Percentiles rank a stretch among this genome's conserved stretches.
These are phyloP conservation scores for Falco naumanni DNA, from an alignment of 2,797 vertebrate species.

Conservation along the genomic window DNA sequence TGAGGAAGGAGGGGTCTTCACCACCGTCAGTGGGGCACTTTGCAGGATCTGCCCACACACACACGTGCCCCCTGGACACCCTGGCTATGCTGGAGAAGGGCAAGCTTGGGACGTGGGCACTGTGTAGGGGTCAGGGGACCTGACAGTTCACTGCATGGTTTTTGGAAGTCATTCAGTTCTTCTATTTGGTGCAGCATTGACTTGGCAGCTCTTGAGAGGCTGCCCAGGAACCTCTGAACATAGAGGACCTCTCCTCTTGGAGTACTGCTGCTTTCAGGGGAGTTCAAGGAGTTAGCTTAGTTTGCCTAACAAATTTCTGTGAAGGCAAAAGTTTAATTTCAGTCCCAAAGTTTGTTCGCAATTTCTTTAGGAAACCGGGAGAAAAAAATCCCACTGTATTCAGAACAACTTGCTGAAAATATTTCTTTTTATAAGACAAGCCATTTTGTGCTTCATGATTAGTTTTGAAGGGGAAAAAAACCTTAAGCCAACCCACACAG, in stretches of 20 bases:
- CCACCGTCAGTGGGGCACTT: too few species aligned
- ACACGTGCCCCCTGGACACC: accelerated
- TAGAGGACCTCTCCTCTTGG: background rate
- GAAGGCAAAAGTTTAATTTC: background rate
- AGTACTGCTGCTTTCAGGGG: background rate
- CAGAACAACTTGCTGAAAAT: background rate
- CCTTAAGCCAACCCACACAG: background rate
- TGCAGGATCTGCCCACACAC: background rate
- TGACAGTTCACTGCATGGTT: background rate
- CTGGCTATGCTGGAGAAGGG: background rate
- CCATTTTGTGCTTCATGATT: background rate
- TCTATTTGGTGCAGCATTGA: background rate
- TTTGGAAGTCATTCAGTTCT: background rate
- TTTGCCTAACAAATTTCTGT: background rate
- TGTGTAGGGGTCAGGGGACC: background rate
- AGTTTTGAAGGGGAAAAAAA: constrained; percentile 21
- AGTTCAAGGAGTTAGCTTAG: background rate
- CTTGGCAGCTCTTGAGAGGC: background rate
- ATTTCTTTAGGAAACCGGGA: background rate
- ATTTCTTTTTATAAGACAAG: background rate
- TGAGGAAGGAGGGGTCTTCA: background rate
- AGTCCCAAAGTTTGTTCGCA: background rate
- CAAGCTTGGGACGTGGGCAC: background rate
- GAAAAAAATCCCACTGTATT: background rate
- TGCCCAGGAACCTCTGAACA: background rate